Base-by-base conservation (phyloP, 2,113 vertebrate species). In the Poeciliopsis prolifica region DNA sequence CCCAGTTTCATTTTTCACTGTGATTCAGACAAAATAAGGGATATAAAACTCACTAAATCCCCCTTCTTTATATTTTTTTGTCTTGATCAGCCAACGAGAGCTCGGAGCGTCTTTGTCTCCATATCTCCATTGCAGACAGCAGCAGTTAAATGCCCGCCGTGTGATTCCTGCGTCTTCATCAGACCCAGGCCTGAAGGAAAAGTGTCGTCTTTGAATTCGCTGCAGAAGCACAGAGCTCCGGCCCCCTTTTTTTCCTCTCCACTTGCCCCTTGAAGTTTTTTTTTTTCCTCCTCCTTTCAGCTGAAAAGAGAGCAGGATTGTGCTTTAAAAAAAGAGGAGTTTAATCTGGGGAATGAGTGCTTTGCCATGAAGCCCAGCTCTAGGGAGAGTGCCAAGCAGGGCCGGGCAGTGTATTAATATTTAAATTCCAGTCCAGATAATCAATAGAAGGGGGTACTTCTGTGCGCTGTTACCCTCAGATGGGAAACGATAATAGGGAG, bases 401-500 rank as follows among this genome's bases (percentile, higher is more conserved):
- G 89, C 90, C 61, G 80, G 87, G 77, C 87, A 91, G 91, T 90
- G 94, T 94, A 95, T 95, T 95, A 95, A 94, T 95, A 95, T 95
- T 95, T 95, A 94, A 95, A 95, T 94, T 94, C 90, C 89, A 72
- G 91, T 95, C 92, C 91, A 91, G 88, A 93, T 95, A 95, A 95
- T 94, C 94, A 95, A 93, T 95, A 92, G 93, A 93, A 93, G 86
- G 91, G 92, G 91, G 91, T 92, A 94, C 94, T 95, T 95, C 86
- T 94, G 92, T 89, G 93, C 64, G 74, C 88, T 88, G 91, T 95
- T 94, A 93, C 93, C 91, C 93, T 94, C 88, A 96, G 96, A 96
- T 91, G 65, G 72, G 82, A 95, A 94, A 94, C 95, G 95, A 97
- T 97, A 96, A 96, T 95, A 95, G 93, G 95, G 95, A 95, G 95